These are phyloP conservation scores for Temnothorax nylanderi DNA, from an alignment of 1,140 invertebrate genomes.

Conservation along the genomic window DNA sequence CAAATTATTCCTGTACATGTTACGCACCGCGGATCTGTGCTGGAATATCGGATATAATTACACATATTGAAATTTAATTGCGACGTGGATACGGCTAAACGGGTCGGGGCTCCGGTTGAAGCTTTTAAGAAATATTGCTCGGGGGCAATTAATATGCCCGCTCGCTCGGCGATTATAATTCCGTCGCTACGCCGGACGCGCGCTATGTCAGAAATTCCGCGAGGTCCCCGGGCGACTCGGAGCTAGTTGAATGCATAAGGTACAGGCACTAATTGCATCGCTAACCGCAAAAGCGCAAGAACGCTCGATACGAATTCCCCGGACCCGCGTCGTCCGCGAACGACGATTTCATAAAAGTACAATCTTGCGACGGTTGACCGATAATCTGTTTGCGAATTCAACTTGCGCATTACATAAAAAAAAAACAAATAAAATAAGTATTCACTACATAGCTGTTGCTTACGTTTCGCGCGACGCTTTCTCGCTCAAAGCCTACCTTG, in stretches of 20 bases:
- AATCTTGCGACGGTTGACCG: neutral
- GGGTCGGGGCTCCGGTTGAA: neutral
- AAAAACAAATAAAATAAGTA: neutral
- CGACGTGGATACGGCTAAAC: constrained; percentile 35
- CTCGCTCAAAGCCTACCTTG: neutral
- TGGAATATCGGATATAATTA: constrained; percentile 20
- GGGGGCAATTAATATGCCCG: constrained; percentile 46
- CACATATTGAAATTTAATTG: constrained; percentile 56
- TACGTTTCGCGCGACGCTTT: neutral
- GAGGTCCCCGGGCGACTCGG: constrained; percentile 34
- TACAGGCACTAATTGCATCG: constrained; percentile 48
- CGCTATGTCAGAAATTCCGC: constrained; percentile 35
- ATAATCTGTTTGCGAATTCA: neutral
- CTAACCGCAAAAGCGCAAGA: constrained; percentile 16
- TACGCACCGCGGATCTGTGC: neutral
- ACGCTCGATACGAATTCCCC: constrained; percentile 18
- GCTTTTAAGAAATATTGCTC: constrained; percentile 38
- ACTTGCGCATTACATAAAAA: neutral
- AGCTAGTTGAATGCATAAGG: constrained; percentile 47
- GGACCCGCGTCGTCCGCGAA: neutral
- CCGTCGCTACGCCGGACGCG: constrained; percentile 25
- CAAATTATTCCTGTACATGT: constrained; percentile 32
- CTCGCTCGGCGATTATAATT: constrained; percentile 40
- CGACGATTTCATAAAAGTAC: neutral
- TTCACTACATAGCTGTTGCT: neutral